Evolutionary conservation across 2,797 vertebrate species (phyloP).

Genomic region (Loriculus beryllinus): DNA sequence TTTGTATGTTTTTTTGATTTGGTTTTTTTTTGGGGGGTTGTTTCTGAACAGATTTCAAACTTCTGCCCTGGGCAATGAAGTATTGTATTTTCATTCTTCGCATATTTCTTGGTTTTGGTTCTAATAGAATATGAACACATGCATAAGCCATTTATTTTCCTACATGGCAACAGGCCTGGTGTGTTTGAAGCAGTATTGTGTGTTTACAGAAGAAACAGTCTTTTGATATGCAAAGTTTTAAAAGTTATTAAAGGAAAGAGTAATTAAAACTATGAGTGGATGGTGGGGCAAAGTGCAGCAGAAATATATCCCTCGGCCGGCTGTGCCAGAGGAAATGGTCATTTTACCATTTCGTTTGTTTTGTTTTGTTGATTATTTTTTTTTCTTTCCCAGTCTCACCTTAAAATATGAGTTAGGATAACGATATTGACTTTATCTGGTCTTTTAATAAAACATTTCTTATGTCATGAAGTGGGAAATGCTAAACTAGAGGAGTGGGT

Average conservation of each 20-base stretch:
- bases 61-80: not conserved
- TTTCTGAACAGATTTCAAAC: not conserved
- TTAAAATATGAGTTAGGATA: not conserved
- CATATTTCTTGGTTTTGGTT: slow-evolving; percentile 2
- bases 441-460: not conserved
- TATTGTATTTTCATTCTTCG: not conserved
- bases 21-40: no score
- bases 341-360: not conserved
- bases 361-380: not conserved
- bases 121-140: not conserved
- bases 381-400: not conserved
- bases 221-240: not conserved
- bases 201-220: not conserved
- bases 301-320: not conserved
- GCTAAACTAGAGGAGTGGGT: not conserved
- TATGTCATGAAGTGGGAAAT: not conserved
- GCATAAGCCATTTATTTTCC: not conserved
- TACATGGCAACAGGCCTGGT: not conserved
- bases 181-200: not conserved
- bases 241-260: not conserved
- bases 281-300: not conserved
- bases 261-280: not conserved
- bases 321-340: not conserved
- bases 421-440: not conserved
- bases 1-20: not conserved